phyloP scores from a whole-genome alignment of 1,140 invertebrate genomes.

The Penaeus chinensis region DNA sequence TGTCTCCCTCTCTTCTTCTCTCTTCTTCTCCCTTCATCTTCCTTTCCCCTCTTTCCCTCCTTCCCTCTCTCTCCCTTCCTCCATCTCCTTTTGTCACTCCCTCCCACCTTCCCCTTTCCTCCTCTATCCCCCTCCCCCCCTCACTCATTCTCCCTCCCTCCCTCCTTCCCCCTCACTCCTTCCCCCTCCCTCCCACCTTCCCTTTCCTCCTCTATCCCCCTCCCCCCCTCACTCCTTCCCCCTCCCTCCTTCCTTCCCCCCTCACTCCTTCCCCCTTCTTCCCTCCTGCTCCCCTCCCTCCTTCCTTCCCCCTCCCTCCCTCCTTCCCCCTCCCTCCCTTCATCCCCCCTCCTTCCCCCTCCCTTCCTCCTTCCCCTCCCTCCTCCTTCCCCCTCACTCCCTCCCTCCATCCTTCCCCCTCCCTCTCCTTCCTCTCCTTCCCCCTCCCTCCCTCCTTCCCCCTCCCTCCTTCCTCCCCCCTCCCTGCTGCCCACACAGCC shows the following conservation, averaged over 20 bases:
- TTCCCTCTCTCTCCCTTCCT: background rate
- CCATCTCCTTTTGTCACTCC: background rate
- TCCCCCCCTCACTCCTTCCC: background rate
- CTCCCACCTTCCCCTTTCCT: background rate
- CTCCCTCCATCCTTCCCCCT: too few relatives aligned
- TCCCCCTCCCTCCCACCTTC: too few relatives aligned
- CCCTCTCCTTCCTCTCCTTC: background rate
- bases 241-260: background rate
- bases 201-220: background rate
- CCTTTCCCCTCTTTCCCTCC: too few relatives aligned
- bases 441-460: too few relatives aligned
- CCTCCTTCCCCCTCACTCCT: too few relatives aligned
- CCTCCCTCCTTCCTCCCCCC: background rate
- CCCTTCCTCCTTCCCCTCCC: background rate
- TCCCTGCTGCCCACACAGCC: background rate
- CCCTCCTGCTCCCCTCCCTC: background rate
- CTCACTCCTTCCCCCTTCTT: too few relatives aligned
- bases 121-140: too few relatives aligned
- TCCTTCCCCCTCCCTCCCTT: background rate
- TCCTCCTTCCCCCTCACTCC: background rate
- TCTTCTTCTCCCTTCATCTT: too few relatives aligned
- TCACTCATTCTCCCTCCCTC: too few relatives aligned
- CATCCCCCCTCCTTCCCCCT: background rate
- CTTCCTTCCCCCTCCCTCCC: too few relatives aligned
- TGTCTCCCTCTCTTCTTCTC: too few relatives aligned